These are phyloP conservation scores for Pachyseris speciosa DNA, from an alignment of 64 coral and sea anemone genomes.

Conservation along the genomic window DNA sequence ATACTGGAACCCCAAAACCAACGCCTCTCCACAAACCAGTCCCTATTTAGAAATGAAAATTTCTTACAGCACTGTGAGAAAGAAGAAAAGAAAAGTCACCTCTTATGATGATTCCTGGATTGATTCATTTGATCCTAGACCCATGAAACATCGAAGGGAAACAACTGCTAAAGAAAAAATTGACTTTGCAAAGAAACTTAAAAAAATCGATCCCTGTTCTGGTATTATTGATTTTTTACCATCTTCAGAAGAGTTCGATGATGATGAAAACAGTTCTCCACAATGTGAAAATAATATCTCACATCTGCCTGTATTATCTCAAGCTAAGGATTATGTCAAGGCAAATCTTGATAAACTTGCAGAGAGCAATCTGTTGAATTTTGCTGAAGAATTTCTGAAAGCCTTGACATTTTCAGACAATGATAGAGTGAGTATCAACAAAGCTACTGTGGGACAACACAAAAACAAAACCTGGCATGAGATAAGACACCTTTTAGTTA, in stretches of 20 bases:
- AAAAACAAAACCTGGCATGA: conserved; percentile 63
- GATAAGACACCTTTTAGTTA: conserved; percentile 62
- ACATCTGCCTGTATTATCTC: conserved; percentile 24
- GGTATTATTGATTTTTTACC: conserved; percentile 72
- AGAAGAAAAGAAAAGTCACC: conserved; percentile 62
- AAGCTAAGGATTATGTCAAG: conserved; percentile 47
- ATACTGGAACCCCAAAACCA: conserved; percentile 79
- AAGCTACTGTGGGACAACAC: conserved; percentile 52
- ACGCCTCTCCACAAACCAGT: conserved; percentile 62
- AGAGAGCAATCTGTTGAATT: not conserved
- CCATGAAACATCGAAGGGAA: conserved; percentile 65
- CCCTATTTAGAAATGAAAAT: conserved; percentile 65
- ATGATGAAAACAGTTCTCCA: not conserved
- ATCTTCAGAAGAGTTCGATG: not conserved
- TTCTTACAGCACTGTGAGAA: conserved; percentile 11
- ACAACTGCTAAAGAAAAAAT: conserved; percentile 32
- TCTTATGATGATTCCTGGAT: conserved; percentile 80
- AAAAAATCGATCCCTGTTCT: conserved; percentile 65
- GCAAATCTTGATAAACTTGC: conserved; percentile 15
- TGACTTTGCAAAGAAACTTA: conserved; percentile 63
- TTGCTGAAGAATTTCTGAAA: conserved; percentile 54
- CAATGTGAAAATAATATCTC: conserved; percentile 3
- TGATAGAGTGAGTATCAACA: conserved; percentile 32
- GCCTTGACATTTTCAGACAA: conserved; percentile 48
- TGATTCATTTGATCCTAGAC: conserved; percentile 74